These are phyloP conservation scores for Sterna hirundo DNA, from an alignment of 2,113 vertebrate species.

Conservation along the genomic window DNA sequence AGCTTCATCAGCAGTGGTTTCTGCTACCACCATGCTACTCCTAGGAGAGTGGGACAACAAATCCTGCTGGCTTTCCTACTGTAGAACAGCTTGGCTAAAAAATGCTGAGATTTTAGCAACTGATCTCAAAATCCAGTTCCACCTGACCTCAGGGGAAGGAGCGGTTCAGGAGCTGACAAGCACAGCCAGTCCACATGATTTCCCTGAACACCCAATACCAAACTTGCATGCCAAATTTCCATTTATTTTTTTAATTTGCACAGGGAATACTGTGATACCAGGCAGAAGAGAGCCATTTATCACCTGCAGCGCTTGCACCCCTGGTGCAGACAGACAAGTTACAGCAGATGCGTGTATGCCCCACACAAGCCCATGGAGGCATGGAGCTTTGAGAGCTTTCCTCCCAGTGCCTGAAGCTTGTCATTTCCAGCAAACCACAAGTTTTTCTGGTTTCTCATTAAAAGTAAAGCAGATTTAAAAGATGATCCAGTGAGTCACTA, in stretches of 20 bases:
- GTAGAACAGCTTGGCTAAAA: neutral
- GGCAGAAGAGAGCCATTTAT: neutral
- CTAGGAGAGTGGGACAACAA: neutral
- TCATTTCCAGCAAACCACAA: neutral
- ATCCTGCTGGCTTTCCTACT: neutral
- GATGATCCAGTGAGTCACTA: neutral
- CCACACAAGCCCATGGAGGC: neutral
- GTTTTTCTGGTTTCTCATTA: neutral
- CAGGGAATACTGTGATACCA: neutral
- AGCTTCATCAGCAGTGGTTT: neutral
- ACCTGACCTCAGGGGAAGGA: neutral
- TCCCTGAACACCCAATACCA: neutral
- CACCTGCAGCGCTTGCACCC: neutral
- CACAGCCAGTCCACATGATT: neutral
- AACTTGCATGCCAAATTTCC: neutral
- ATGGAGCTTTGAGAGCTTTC: neutral
- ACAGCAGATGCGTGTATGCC: neutral
- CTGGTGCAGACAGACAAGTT: neutral
- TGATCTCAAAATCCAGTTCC: neutral
- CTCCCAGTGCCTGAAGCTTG: neutral
- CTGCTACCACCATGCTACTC: neutral
- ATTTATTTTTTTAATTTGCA: neutral
- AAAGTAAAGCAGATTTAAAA: neutral
- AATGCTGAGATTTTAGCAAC: neutral
- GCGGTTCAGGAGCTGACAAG: neutral